A percentile compares a stretch with the other conserved stretches of the same genome.
Conservation (phyloP, 2,797 vertebrate genomes). For the Gorsachius magnificus region DNA sequence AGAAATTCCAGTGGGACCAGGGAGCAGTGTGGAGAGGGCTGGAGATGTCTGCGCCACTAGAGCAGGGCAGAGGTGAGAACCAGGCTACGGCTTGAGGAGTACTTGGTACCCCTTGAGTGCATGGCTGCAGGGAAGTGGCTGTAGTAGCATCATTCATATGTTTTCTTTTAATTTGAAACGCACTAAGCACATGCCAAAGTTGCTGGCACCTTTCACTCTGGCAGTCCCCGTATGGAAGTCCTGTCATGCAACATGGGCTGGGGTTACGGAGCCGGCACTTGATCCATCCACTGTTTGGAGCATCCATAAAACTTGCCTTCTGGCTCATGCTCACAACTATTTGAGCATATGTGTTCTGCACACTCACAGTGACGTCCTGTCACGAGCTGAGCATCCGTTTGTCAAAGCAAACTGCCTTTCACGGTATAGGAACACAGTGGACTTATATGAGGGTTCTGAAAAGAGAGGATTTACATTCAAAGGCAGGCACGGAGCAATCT, state of each 20-base stretch:
- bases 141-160: background rate
- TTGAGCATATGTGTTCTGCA: background rate
- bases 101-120: background rate
- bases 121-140: background rate
- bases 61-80: background rate
- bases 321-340: background rate
- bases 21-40: background rate
- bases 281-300: background rate
- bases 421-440: background rate
- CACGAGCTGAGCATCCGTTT: background rate
- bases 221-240: background rate
- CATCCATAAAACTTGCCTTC: background rate
- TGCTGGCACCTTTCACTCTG: background rate
- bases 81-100: background rate
- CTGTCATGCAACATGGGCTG: background rate
- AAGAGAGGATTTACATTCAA: background rate
- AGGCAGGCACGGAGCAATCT: background rate
- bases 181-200: background rate
- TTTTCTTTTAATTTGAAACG: background rate
- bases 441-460: background rate
- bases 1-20: background rate
- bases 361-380: background rate
- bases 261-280: background rate
- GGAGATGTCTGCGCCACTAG: background rate
- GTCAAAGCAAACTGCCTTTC: background rate